Base-by-base conservation (phyloP, 37 sponge, comb jelly and placozoan genomes). In the Bolinopsis microptera region DNA sequence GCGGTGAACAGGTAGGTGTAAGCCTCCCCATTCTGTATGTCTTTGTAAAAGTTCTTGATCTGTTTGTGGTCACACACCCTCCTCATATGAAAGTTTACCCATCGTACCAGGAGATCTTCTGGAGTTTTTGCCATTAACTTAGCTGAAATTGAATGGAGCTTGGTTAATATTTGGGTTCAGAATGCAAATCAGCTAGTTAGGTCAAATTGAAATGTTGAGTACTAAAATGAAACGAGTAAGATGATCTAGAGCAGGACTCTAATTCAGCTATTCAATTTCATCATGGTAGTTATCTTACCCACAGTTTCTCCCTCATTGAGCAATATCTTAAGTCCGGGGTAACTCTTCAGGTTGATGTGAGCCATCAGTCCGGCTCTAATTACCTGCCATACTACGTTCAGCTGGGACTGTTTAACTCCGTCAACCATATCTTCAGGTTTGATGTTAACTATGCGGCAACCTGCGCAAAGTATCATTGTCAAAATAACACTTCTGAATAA, bases 31-130 rank as follows among this genome's bases (percentile, higher is more conserved):
- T 74, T 72, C 93, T 93, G 74, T 13, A 93, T 93, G 3, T 93
- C 93, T 24, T 36, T 34, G 72, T 72, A 39, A 72, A 93, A 93
- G 39, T 69, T 69, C 25, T 30, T 22, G n/a, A 93, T 93, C 74
- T 39, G 69, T 30, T 39, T 93, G 39, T 93, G 38, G 36, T 69
- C 38, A 69, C 93, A 69, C 25, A 72, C 93, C 32, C 76, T 34
- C 8, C 69, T 93, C 74, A 93, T 16, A 25, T 93, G 93, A 21
- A 25, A 72, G 76, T 93, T 93, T 22, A 69, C 38, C 93, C 93
- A 93, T 3, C 93, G 69, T 2, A 93, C 30, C 38, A 93, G 33
- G 72, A 93, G 69, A n/a, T 93, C 93, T 93, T 93, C 93, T 69
- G 93, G 70, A n/a, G 93, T 74, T 3, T 39, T 36, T 5, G 74